Evolutionary conservation across 2,797 vertebrate species (phyloP), one percentile per base, ranked within the genome.

Genomic region (Coreius guichenoti): DNA sequence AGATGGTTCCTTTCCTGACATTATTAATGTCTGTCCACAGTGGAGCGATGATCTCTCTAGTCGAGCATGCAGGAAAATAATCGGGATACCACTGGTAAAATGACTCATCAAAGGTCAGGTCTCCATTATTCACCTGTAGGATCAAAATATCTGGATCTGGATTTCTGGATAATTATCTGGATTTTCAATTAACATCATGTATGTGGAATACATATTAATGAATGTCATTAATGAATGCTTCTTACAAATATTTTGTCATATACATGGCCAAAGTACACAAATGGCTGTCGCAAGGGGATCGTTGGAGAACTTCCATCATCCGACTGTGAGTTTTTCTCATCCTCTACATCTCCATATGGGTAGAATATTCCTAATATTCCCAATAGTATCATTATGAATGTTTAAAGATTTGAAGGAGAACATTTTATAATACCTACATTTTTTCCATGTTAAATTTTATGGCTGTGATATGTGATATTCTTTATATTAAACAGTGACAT

Each of bases 31-130:
- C 54, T 39, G 75, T 80, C 86, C 86, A 87, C 4, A 87, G 49
- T 12, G 76, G 76, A 56, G 86, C 69, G 2, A 87, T 84, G 36
- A 87, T 87, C 61, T 87, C 47, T 65, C 2, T 8, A 8, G 8
- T 12, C 0, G 4, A 49, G 23, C 5, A 39, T 36, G 63, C 63
- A 69, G 79, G 63, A 54, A 81, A 54, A 51, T 4, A 1, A 69
- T 36, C 0, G 1, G 79, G 79, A 81, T 23, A 0, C 21, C 21
- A 69, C 31, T 39, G 26, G 7, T 4, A 0, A 47, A 8, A 0
- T 1, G n/a, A 0, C 1, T 0, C 0, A 12, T 56, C 8, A 13
- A 84, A 84, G 1, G 65, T 47, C 75, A 84, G 36, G 13, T 43
- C 13, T 21, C 83, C 83, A 0, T 84, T 45, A 29, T 45, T 45